Conservation (phyloP, 2,888 invertebrate species). For the Caenorhabditis angaria region DNA sequence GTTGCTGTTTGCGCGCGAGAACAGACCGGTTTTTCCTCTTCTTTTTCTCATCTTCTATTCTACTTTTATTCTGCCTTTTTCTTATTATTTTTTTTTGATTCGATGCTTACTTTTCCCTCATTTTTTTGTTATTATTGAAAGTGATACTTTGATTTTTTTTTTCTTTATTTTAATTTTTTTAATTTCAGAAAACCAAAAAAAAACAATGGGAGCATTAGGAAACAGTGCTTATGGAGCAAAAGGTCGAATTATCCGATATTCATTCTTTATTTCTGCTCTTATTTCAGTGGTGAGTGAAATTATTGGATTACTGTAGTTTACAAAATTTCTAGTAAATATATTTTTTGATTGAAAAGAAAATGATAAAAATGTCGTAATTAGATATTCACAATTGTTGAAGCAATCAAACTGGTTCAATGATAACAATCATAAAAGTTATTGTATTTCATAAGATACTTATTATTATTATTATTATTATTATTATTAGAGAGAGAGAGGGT, state of each 20-base stretch:
- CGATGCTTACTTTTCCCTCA: neutral
- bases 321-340: neutral
- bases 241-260: conserved; percentile 23
- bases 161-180: neutral
- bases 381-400: neutral
- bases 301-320: neutral
- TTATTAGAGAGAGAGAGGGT: neutral
- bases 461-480: too few relatives aligned
- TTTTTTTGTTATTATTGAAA: neutral
- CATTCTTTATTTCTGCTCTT: conserved; percentile 27
- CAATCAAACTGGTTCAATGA: neutral
- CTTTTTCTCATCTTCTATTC: neutral
- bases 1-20: neutral
- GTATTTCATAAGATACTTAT: too few relatives aligned
- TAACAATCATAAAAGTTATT: neutral
- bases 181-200: neutral
- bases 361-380: neutral
- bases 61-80: neutral
- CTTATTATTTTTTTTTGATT: neutral
- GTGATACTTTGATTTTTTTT: too few relatives aligned
- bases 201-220: conserved; percentile 35
- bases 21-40: neutral
- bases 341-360: neutral
- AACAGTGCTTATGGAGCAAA: conserved; percentile 38
- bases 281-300: conserved; percentile 36